Conservation (phyloP, 2,888 invertebrate species). For the Tetramorium bicarinatum region DNA sequence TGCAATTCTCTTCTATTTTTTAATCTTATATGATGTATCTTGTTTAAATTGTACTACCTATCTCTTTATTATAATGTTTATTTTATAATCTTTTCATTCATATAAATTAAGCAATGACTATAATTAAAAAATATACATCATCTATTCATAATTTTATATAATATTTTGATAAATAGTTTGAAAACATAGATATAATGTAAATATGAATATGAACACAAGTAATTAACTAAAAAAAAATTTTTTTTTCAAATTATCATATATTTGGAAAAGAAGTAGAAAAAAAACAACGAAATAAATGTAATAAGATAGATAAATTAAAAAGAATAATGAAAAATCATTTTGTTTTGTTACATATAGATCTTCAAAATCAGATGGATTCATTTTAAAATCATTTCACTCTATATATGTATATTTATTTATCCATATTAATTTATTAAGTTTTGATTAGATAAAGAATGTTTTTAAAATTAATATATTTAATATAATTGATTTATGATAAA, state of each 20-base stretch:
- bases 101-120: slow-evolving; percentile 9
- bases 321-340: not conserved
- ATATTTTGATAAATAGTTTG: slow-evolving; percentile 18
- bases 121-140: slow-evolving; percentile 13
- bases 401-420: not conserved
- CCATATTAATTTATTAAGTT: not conserved
- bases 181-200: not conserved
- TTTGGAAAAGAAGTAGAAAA: not conserved
- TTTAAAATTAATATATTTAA: not conserved
- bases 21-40: slow-evolving; percentile 26
- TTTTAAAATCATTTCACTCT: not conserved
- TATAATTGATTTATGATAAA: not conserved
- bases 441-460: not conserved
- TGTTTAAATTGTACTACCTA: slow-evolving; percentile 34
- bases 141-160: not conserved
- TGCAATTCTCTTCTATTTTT: slow-evolving; percentile 59
- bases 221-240: not conserved
- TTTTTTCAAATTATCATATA: not conserved
- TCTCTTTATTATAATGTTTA: slow-evolving; percentile 31
- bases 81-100: slow-evolving; percentile 10
- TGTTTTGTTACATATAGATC: not conserved
- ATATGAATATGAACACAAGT: not conserved
- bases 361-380: not conserved
- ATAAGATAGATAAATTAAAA: not conserved
- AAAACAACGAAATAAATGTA: not conserved